Evolutionary conservation across 2,888 invertebrate species (phyloP).

Genomic region (Tridacna crocea): DNA sequence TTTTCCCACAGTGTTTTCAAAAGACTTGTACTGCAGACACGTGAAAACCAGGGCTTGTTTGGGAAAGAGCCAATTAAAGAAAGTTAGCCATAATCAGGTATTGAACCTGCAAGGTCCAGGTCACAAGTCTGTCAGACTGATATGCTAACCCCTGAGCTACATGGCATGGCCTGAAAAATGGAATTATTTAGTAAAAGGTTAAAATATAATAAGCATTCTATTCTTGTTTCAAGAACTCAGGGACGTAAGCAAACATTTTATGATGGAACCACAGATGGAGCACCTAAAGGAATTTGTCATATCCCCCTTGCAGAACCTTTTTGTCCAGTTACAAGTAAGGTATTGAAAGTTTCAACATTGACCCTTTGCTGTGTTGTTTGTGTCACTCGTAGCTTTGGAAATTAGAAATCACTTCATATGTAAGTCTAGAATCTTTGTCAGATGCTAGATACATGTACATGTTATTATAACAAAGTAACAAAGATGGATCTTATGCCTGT

Average conservation of each 20-base stretch:
- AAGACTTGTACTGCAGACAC: not conserved
- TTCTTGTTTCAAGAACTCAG: conserved; percentile 84
- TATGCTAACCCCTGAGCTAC: too few species aligned
- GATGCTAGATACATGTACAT: too few species aligned
- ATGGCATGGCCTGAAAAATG: too few species aligned
- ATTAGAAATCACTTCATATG: not conserved
- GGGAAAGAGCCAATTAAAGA: too few species aligned
- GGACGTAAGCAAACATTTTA: conserved; percentile 92
- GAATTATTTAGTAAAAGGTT: not conserved
- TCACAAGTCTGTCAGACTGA: too few species aligned
- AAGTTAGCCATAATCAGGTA: too few species aligned
- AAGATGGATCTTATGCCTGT: too few species aligned
- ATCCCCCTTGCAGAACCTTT: conserved; percentile 96
- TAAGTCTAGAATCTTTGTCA: not conserved
- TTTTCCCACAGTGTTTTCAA: not conserved
- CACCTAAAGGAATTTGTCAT: conserved; percentile 93
- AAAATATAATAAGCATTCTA: not conserved
- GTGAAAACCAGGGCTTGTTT: not conserved
- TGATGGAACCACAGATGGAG: conserved; percentile 87
- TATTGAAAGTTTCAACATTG: conserved; percentile 60
- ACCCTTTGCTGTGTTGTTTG: not conserved
- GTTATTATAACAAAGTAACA: too few species aligned
- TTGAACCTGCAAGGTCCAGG: too few species aligned
- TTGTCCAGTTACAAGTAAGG: conserved; percentile 89
- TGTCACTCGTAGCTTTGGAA: not conserved